These are phyloP conservation scores for Sarcophaga rosellei DNA, from an alignment of 2,888 invertebrate genomes.

Conservation along the genomic window DNA sequence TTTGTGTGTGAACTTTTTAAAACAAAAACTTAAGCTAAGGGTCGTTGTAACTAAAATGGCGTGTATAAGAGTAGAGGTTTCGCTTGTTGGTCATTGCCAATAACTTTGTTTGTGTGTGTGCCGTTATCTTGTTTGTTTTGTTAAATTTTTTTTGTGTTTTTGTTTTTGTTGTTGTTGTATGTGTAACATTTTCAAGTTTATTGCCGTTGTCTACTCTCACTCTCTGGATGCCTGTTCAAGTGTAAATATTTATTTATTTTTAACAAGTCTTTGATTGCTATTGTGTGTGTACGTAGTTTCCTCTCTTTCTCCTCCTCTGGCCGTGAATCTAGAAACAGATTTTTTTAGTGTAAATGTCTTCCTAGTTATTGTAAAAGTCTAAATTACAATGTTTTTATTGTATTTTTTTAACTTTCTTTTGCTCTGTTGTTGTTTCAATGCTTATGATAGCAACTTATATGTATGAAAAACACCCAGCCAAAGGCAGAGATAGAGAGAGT, in stretches of 20 bases:
- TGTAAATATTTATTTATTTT: conserved; percentile 51
- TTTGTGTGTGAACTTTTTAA: conserved; percentile 21
- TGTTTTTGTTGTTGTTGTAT: too few relatives aligned
- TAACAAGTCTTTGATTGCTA: conserved; percentile 45
- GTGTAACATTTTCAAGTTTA: background rate
- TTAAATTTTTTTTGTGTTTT: too few relatives aligned
- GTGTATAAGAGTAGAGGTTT: background rate
- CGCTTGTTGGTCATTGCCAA: too few relatives aligned
- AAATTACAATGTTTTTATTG: background rate
- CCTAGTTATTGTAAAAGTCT: too few relatives aligned
- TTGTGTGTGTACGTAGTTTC: background rate
- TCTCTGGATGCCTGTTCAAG: conserved; percentile 30
- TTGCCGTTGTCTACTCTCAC: background rate
- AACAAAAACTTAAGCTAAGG: conserved; percentile 27
- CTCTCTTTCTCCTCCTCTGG: background rate
- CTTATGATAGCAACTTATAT: background rate
- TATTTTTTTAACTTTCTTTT: background rate
- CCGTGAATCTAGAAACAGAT: background rate
- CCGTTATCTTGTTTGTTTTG: too few relatives aligned
- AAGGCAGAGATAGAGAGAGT: too few relatives aligned
- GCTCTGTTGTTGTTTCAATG: background rate
- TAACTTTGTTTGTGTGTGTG: too few relatives aligned
- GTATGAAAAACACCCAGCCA: too few relatives aligned
- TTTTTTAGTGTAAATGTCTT: too few relatives aligned
- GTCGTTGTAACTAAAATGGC: conserved; percentile 44